These are phyloP conservation scores for Pseudobourletiella spinata DNA, from an alignment of 1,140 invertebrate species.

Conservation along the genomic window DNA sequence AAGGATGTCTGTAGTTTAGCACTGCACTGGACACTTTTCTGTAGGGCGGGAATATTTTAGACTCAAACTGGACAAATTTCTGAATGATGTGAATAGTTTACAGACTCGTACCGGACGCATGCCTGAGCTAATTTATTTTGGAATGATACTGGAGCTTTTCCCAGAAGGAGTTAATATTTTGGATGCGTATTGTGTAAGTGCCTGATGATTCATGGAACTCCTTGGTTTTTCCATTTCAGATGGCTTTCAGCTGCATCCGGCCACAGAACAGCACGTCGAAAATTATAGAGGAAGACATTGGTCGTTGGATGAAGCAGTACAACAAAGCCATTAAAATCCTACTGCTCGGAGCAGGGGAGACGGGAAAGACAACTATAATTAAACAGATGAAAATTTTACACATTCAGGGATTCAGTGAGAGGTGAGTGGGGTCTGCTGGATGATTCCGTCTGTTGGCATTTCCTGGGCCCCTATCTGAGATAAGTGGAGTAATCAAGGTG, in stretches of 20 bases:
- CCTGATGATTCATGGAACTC: too few relatives aligned
- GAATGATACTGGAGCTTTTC: too few relatives aligned
- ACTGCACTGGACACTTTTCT: too few relatives aligned
- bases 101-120: too few relatives aligned
- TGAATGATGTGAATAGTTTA: too few relatives aligned
- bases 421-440: constrained; percentile 38
- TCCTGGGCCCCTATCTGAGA: too few relatives aligned
- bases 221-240: constrained; percentile 15
- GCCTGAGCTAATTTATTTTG: too few relatives aligned
- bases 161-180: too few relatives aligned
- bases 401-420: constrained; percentile 56
- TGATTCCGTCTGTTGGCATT: constrained; percentile 40
- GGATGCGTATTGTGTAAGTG: too few relatives aligned
- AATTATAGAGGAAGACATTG: constrained; percentile 40
- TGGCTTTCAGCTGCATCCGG: constrained; percentile 29
- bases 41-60: too few relatives aligned
- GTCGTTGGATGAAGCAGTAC: constrained; percentile 41
- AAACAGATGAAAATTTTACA: constrained; percentile 76
- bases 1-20: too few relatives aligned
- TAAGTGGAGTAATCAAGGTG: not conserved
- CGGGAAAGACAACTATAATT: constrained; percentile 68
- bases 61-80: too few relatives aligned
- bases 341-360: constrained; percentile 53
- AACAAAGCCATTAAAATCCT: constrained; percentile 53
- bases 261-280: constrained; percentile 36